phyloP scores from a whole-genome alignment of 2,888 invertebrate genomes.

The Lymantria monacha region DNA sequence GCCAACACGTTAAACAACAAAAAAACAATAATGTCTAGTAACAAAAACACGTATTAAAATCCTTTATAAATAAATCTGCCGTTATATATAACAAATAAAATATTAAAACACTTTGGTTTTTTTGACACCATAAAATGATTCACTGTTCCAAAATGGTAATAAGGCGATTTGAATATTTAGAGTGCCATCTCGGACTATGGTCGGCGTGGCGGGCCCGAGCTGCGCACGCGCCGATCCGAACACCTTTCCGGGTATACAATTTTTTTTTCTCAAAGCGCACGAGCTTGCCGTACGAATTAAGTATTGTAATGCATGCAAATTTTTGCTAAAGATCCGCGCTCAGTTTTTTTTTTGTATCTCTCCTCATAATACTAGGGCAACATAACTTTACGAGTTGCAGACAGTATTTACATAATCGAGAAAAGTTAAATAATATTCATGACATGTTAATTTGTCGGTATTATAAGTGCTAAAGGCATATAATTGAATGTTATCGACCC shows the following conservation, averaged over 20 bases:
- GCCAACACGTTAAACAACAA: neutral
- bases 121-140: constrained; percentile 46
- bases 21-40: constrained; percentile 21
- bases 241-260: constrained; percentile 54
- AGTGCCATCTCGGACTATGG: constrained; percentile 37
- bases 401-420: constrained; percentile 64
- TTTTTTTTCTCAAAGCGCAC: constrained; percentile 34
- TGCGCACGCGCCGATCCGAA: constrained; percentile 45
- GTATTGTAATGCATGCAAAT: constrained; percentile 74
- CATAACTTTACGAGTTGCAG: constrained; percentile 43
- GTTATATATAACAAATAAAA: constrained; percentile 36
- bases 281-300: constrained; percentile 49
- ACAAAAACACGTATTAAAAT: constrained; percentile 35
- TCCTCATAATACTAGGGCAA: constrained; percentile 73
- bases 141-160: constrained; percentile 53
- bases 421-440: constrained; percentile 78
- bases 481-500: constrained; percentile 60
- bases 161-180: constrained; percentile 43
- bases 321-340: constrained; percentile 59
- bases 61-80: constrained; percentile 40
- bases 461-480: constrained; percentile 66
- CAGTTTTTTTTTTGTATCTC: constrained; percentile 60
- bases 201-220: constrained; percentile 1
- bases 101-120: constrained; percentile 35
- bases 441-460: constrained; percentile 72